phyloP scores from a whole-genome alignment of 2,888 invertebrate species.

The Iphiclides podalirius region DNA sequence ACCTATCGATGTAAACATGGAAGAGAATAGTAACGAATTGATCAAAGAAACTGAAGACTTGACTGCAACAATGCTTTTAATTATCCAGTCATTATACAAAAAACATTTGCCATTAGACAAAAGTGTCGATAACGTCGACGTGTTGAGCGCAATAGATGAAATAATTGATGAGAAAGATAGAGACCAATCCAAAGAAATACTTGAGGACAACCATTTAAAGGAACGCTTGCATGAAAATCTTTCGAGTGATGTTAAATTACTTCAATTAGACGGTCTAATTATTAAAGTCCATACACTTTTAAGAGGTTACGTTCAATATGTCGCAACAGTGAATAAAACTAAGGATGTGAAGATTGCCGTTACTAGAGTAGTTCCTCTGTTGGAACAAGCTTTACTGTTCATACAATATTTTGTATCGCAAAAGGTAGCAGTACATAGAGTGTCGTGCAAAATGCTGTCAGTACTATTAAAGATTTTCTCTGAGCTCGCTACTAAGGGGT shows the following conservation, averaged over 20 bases:
- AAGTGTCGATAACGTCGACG: slow-evolving; percentile 46
- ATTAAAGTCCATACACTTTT: slow-evolving; percentile 61
- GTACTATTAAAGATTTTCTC: slow-evolving; percentile 91
- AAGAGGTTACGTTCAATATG: slow-evolving; percentile 59
- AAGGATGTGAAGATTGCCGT: slow-evolving; percentile 54
- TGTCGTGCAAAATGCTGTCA: slow-evolving; percentile 90
- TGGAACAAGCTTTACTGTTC: slow-evolving; percentile 88
- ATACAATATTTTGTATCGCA: slow-evolving; percentile 90
- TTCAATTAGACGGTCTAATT: slow-evolving; percentile 77
- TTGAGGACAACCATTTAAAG: slow-evolving; percentile 84
- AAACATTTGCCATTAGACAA: slow-evolving; percentile 54
- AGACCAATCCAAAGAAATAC: slow-evolving; percentile 70
- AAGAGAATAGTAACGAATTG: slow-evolving; percentile 37
- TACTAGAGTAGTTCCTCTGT: slow-evolving; percentile 81
- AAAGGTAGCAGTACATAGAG: slow-evolving; percentile 87
- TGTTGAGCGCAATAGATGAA: slow-evolving; percentile 58
- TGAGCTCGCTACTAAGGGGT: slow-evolving; percentile 86
- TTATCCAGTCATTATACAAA: slow-evolving; percentile 62
- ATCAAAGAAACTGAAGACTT: slow-evolving; percentile 51
- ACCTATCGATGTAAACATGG: slow-evolving; percentile 41
- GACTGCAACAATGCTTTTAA: slow-evolving; percentile 54
- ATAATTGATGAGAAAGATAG: slow-evolving; percentile 53
- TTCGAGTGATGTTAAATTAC: slow-evolving; percentile 76
- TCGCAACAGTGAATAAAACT: slow-evolving; percentile 43
- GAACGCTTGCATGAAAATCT: slow-evolving; percentile 83